phyloP scores from a whole-genome alignment of 1,140 invertebrate genomes.

The Drosophila nigromelanica region DNA sequence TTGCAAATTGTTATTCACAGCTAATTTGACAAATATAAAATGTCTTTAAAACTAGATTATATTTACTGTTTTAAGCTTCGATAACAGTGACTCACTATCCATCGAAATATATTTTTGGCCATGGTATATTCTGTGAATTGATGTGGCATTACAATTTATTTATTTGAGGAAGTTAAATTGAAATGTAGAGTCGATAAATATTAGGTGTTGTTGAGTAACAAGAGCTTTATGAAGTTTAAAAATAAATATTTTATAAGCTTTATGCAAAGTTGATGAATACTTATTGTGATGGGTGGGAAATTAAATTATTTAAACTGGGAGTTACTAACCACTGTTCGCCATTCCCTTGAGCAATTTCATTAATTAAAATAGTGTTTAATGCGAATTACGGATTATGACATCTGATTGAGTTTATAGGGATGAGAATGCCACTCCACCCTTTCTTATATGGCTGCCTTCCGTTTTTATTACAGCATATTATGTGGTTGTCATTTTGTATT shows the following conservation, averaged over 20 bases:
- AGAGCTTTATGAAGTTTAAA: too few relatives aligned
- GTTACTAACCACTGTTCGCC: slow-evolving; percentile 15
- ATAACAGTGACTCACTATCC: not conserved
- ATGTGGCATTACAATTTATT: too few relatives aligned
- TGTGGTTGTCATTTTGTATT: slow-evolving; percentile 75
- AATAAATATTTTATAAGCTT: too few relatives aligned
- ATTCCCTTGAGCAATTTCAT: slow-evolving; percentile 67
- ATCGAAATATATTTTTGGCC: not conserved
- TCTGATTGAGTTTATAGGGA: slow-evolving; percentile 31
- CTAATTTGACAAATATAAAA: slow-evolving; percentile 18
- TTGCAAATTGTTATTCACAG: slow-evolving; percentile 26
- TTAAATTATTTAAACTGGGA: slow-evolving; percentile 23
- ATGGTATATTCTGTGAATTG: too few relatives aligned
- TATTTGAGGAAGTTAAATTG: too few relatives aligned
- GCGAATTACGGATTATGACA: slow-evolving; percentile 77
- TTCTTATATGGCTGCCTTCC: slow-evolving; percentile 2
- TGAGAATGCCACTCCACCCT: slow-evolving; percentile 4
- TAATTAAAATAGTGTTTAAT: slow-evolving; percentile 82
- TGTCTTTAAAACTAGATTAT: not conserved
- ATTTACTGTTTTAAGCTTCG: not conserved
- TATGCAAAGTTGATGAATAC: slow-evolving; percentile 1
- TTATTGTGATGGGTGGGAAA: not conserved
- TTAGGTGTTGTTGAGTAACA: too few relatives aligned
- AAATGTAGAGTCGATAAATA: too few relatives aligned
- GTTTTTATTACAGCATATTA: slow-evolving; percentile 79